Conservation (phyloP, 2,888 invertebrate genomes). For the Trypoxylon attenuatum region DNA sequence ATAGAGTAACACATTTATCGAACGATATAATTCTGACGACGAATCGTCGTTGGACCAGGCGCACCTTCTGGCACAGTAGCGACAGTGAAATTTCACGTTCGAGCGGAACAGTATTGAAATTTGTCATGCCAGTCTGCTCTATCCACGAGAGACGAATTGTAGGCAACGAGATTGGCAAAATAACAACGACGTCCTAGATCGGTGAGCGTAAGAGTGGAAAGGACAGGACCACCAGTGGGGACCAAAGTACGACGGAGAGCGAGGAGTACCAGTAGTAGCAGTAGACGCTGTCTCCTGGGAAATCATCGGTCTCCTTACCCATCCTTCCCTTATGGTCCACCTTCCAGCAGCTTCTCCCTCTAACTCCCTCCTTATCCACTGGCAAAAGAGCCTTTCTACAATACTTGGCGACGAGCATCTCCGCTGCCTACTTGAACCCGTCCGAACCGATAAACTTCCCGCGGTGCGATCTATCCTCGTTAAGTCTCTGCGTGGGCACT, state of each 20-base stretch:
- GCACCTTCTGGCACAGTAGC: background rate
- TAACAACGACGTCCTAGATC: conserved; percentile 33
- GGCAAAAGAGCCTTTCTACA: conserved; percentile 29
- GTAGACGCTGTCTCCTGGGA: conserved; percentile 62
- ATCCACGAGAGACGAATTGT: conserved; percentile 23
- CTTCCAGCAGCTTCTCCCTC: conserved; percentile 17
- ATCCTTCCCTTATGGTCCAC: conserved; percentile 37
- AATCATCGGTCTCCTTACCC: conserved; percentile 68
- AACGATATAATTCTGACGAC: too few species aligned
- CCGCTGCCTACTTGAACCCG: conserved; percentile 24
- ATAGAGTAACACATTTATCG: too few species aligned
- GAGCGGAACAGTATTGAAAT: conserved; percentile 31
- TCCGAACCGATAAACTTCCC: conserved; percentile 39
- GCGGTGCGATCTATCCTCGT: conserved; percentile 20
- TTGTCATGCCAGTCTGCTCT: background rate
- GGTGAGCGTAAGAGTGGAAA: conserved; percentile 19
- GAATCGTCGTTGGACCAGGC: background rate
- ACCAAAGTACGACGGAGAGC: conserved; percentile 26
- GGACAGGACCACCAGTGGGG: conserved; percentile 9
- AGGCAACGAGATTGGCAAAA: conserved; percentile 27
- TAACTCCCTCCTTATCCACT: conserved; percentile 18
- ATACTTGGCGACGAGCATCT: conserved; percentile 42
- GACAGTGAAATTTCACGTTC: background rate
- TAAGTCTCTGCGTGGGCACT: conserved; percentile 11
- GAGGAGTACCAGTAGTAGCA: conserved; percentile 40